Evolutionary conservation across 2,113 vertebrate species (phyloP).

Genomic region (Gymnogyps californianus): DNA sequence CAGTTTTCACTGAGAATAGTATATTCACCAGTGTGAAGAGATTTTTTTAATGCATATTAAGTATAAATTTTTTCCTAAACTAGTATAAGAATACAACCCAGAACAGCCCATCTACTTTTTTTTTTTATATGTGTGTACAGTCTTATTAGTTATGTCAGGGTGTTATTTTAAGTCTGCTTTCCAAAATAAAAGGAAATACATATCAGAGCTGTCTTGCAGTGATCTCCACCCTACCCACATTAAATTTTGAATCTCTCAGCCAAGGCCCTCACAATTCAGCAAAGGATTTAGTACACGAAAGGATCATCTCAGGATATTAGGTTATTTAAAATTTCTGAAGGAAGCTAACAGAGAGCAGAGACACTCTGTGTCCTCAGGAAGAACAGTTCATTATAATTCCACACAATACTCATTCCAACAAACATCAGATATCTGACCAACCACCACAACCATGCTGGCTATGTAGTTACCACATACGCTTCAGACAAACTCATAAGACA

Average conservation of each 20-base stretch:
- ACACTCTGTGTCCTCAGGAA: not conserved
- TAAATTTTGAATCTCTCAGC: not conserved
- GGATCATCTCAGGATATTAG: not conserved
- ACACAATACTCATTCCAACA: not conserved
- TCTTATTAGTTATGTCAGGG: not conserved
- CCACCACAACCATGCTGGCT: not conserved
- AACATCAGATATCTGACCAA: not conserved
- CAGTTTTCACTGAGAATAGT: not conserved
- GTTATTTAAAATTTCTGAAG: not conserved
- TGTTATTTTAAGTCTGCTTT: not conserved
- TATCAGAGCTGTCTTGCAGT: not conserved
- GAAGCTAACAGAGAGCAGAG: not conserved
- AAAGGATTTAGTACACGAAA: not conserved
- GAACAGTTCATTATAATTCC: not conserved
- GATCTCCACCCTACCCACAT: not conserved
- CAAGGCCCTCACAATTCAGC: not conserved
- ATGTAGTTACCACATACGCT: not conserved
- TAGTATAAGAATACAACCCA: not conserved
- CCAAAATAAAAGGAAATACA: not conserved
- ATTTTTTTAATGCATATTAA: not conserved
- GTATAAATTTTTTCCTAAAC: not conserved
- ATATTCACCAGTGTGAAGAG: not conserved
- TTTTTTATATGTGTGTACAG: not conserved
- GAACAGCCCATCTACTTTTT: not conserved
- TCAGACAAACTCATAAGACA: not conserved